Percentiles rank a stretch among this genome's conserved stretches.
Conservation (phyloP, 2,797 vertebrate genomes). For the Acipenser ruthenus region DNA sequence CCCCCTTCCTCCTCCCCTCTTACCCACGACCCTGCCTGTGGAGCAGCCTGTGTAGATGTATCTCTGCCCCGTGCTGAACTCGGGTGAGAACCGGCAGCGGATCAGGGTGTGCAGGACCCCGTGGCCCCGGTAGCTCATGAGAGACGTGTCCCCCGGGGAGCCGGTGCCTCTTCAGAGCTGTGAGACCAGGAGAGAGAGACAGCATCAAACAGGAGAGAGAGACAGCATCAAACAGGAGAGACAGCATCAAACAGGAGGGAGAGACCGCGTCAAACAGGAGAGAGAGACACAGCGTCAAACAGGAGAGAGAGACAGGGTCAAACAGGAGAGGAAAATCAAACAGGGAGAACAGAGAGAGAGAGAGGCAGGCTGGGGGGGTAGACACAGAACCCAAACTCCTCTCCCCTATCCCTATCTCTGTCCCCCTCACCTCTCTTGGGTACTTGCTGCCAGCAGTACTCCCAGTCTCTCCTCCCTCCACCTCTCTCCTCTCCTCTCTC, state of each 20-base stretch:
- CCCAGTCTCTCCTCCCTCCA: too few relatives aligned
- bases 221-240: not conserved
- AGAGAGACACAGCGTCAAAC: not conserved
- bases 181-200: not conserved
- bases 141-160: conserved; percentile 77
- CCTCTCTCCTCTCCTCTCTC: not conserved
- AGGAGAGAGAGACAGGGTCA: not conserved
- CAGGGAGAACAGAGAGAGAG: not conserved
- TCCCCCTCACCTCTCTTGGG: too few relatives aligned
- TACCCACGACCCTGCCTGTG: conserved; percentile 78
- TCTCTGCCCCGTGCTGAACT: conserved; percentile 77
- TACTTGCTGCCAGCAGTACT: too few relatives aligned
- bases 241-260: not conserved
- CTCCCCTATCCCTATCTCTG: not conserved
- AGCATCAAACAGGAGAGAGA: not conserved
- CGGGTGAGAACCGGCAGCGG: conserved; percentile 80
- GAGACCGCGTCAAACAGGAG: not conserved
- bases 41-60: conserved; percentile 88
- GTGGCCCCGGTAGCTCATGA: conserved; percentile 88
- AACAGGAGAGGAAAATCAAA: not conserved
- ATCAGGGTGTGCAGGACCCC: conserved; percentile 86
- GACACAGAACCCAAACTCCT: too few relatives aligned
- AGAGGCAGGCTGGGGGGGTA: too few relatives aligned
- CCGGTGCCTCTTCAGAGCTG: conserved; percentile 76
- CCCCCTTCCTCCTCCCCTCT: conserved; percentile 28